Conservation (phyloP, 2,113 vertebrate genomes). For the Dissostichus mawsoni region DNA sequence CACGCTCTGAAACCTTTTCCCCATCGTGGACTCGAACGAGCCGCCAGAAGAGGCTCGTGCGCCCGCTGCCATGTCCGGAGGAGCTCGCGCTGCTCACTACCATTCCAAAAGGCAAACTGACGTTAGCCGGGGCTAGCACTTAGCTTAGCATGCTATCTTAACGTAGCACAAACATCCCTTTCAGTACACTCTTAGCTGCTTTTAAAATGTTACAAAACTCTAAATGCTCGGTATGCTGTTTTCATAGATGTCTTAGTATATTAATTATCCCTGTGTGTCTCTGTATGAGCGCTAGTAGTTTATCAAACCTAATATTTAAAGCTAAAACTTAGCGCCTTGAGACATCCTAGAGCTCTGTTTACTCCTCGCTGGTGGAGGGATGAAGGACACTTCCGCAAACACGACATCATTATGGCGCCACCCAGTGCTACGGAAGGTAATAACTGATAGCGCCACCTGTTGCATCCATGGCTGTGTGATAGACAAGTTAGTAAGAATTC, state of each 20-base stretch:
- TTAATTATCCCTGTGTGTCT: neutral
- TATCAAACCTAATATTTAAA: constrained; percentile 14
- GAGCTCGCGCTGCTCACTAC: constrained; percentile 20
- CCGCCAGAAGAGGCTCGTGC: constrained; percentile 75
- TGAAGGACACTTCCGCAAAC: constrained; percentile 63
- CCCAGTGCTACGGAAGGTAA: constrained; percentile 29
- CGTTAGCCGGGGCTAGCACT: constrained; percentile 52
- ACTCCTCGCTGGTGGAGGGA: constrained; percentile 45
- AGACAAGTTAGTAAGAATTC: too few species aligned
- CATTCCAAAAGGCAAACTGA: constrained; percentile 25
- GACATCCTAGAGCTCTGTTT: constrained; percentile 59
- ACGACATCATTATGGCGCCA: constrained; percentile 42
- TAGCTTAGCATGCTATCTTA: constrained; percentile 67
- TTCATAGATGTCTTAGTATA: neutral
- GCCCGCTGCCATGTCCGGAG: constrained; percentile 91
- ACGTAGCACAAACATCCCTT: constrained; percentile 14
- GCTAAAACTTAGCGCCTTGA: constrained; percentile 47
- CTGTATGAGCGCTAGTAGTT: too few species aligned
- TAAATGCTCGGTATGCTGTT: neutral
- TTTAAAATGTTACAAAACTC: neutral
- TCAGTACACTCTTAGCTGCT: neutral
- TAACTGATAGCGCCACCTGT: constrained; percentile 34
- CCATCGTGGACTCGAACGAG: constrained; percentile 89
- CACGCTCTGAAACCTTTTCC: constrained; percentile 89
- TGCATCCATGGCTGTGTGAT: neutral